Base-by-base conservation (phyloP, 2,888 invertebrate species). In the Mechanitis mazaeus region DNA sequence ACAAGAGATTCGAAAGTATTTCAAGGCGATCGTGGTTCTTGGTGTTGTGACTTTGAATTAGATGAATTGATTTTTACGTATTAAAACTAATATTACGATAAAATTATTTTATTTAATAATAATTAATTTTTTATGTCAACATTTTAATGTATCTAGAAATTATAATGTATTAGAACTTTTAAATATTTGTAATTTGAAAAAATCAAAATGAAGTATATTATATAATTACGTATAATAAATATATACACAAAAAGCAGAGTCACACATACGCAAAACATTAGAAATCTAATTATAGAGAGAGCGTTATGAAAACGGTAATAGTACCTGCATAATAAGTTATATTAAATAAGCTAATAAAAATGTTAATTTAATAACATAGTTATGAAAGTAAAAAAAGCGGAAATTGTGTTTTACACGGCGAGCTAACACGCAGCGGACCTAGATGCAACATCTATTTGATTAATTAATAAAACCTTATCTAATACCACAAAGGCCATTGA, bases 1-100 rank as follows among this genome's bases (percentile, higher is more conserved):
- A 82, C 81, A 79, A 81, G 76, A 80, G 72, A 81, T 83, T 87
- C 74, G 89, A 90, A 90, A 90, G 90, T 89, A 87, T 90, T 90
- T 85, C 90, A 90, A 90, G 90, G 90, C 81, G 80, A 87, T 84
- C 87, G 69, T 85, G 85, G 78, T 75, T 78, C 80, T 79, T 72
- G 72, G 75, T 75, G 74, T 72, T 76, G 72, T 79, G 74, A 72
- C 71, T 74, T 74, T 75, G 69, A 72, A 75, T 75, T 73, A 74
- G 68, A 69, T 45, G 59, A 68, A 66, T 62, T 64, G 59, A 64
- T 62, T 68, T 68, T 65, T 66, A 66, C 63, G 54, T 64, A 56
- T 59, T 61, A 58, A 66, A 54, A 60, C 60, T 2, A 6, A 38
- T 6, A 38, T 38, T 38, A 6, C 38, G 38, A 38, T 38, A 2